Conservation (phyloP, 2,797 vertebrate genomes). For the Spinus pinus region DNA sequence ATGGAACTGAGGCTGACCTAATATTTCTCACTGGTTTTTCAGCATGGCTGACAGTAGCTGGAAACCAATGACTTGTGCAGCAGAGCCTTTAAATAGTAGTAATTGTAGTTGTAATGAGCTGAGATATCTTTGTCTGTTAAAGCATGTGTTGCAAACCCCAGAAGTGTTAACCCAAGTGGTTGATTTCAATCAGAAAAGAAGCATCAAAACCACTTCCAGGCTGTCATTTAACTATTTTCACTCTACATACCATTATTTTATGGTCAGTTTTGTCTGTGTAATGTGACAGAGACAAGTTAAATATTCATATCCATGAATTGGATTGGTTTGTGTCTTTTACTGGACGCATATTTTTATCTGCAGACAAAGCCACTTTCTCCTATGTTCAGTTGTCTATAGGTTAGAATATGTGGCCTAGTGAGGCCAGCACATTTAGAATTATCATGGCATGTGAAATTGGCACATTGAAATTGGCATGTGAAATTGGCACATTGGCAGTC, state of each 20-base stretch:
- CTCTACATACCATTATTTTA: not conserved
- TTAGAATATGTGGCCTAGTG: not conserved
- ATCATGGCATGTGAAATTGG: not conserved
- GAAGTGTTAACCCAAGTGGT: not conserved
- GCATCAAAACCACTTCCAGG: not conserved
- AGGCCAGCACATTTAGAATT: not conserved
- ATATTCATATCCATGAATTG: not conserved
- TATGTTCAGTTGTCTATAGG: accelerated
- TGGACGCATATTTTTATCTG: not conserved
- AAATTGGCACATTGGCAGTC: not conserved
- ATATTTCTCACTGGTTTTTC: not conserved
- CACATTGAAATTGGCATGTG: not conserved
- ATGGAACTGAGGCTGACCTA: not conserved
- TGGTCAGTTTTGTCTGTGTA: not conserved
- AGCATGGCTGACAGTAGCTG: not conserved
- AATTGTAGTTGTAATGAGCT: not conserved
- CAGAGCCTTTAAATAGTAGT: not conserved
- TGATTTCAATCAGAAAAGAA: not conserved
- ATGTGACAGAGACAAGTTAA: not conserved
- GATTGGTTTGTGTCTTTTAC: not conserved
- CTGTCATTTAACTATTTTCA: not conserved
- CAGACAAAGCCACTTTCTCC: not conserved
- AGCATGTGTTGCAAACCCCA: not conserved
- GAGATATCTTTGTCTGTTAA: not conserved
- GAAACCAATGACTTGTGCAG: not conserved